Evolutionary conservation across 2,888 invertebrate genomes (phyloP).

Genomic region (Melangyna quadrimaculata): DNA sequence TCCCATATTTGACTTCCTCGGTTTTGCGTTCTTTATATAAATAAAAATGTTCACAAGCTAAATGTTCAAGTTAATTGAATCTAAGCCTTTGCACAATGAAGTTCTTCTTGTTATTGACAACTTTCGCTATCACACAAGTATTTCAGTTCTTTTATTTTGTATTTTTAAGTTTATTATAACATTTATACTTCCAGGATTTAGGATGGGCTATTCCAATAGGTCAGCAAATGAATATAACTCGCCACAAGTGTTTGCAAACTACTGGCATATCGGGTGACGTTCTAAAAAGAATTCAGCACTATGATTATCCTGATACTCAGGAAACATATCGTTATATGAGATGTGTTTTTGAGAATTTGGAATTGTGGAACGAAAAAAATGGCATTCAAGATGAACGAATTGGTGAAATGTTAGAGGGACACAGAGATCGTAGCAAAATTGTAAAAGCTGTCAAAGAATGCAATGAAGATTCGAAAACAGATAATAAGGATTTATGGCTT

Average conservation of each 20-base stretch:
- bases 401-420: background rate
- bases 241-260: background rate
- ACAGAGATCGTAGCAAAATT: background rate
- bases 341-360: conserved; percentile 2
- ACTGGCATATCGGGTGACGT: background rate
- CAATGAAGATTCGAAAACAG: background rate
- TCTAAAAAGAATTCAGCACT: background rate
- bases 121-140: background rate
- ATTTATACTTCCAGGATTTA: background rate
- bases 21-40: no score
- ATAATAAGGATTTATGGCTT: background rate
- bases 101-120: background rate
- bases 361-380: background rate
- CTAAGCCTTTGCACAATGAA: background rate
- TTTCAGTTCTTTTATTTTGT: background rate
- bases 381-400: background rate
- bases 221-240: background rate
- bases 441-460: background rate
- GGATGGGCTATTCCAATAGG: background rate
- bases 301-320: background rate
- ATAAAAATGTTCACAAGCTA: background rate
- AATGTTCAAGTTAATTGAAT: background rate
- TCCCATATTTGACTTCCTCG: background rate
- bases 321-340: background rate
- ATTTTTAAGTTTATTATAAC: background rate